Evolutionary conservation across 2,888 invertebrate species (phyloP).

Genomic region (Stenoptilia bipunctidactyla): DNA sequence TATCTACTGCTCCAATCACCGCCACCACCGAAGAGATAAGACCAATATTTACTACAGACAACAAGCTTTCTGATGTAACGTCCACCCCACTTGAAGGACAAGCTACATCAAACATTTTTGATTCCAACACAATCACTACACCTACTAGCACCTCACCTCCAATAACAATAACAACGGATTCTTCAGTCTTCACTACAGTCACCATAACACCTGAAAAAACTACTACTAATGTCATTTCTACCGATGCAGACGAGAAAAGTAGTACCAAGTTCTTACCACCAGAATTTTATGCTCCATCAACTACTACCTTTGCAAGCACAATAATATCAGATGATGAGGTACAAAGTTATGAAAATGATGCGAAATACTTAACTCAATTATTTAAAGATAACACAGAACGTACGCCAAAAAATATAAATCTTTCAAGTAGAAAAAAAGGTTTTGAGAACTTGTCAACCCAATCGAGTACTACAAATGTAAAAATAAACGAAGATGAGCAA

Average conservation of each 20-base stretch:
- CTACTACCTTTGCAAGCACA: too few species aligned
- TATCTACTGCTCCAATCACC: constrained; percentile 18
- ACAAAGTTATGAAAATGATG: too few species aligned
- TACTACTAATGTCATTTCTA: constrained; percentile 1
- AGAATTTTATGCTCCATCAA: too few species aligned
- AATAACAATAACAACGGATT: constrained; percentile 19
- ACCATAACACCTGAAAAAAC: constrained; percentile 19
- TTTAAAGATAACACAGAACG: too few species aligned
- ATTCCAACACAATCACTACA: constrained; percentile 16
- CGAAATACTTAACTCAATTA: too few species aligned
- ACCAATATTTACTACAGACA: constrained; percentile 17
- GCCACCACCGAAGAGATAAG: constrained; percentile 10
- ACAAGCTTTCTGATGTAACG: constrained; percentile 18
- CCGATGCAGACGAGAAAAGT: too few species aligned
- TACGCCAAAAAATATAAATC: too few species aligned
- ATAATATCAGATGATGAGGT: too few species aligned
- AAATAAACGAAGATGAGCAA: neutral
- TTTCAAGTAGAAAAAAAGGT: neutral
- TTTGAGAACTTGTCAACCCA: neutral
- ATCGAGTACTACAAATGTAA: neutral
- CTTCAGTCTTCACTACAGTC: constrained; percentile 21
- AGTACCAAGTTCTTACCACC: too few species aligned
- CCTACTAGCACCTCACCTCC: constrained; percentile 19
- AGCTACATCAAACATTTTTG: constrained; percentile 11
- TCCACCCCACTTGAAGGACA: constrained; percentile 19